A percentile compares a stretch with the other conserved stretches of the same genome.
These are phyloP conservation scores for Glomeris maerens DNA, from an alignment of 1,140 invertebrate genomes.

Conservation along the genomic window DNA sequence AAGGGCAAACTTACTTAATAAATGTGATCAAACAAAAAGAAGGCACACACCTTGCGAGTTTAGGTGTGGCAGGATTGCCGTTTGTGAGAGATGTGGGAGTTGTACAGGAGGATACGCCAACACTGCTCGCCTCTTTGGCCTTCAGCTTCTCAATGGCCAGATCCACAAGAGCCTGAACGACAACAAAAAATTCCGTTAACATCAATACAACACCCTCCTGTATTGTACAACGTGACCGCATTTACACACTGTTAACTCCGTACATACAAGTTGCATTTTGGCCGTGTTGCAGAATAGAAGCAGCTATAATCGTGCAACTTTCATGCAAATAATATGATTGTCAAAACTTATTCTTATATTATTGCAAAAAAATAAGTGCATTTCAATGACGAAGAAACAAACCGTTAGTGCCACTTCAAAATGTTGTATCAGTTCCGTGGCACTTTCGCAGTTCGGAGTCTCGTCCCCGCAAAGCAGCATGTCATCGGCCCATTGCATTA, in stretches of 20 bases:
- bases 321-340: no score
- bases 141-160: background rate
- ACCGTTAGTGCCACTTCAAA: constrained; percentile 43
- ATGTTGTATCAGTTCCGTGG: constrained; percentile 57
- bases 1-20: no score
- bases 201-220: background rate
- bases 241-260: no score
- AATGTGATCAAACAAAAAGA: no score
- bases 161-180: background rate
- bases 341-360: background rate
- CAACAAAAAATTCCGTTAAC: background rate
- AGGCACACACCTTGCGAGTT: no score
- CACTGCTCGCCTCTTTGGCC: background rate
- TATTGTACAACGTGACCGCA: no score
- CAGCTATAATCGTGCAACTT: no score
- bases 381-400: background rate
- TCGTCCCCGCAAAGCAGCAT: constrained; percentile 58
- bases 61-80: no score
- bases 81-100: no score
- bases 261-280: no score
- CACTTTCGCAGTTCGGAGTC: constrained; percentile 45
- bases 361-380: background rate
- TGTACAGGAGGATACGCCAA: background rate
- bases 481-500: constrained; percentile 79
- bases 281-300: no score